phyloP scores from a whole-genome alignment of 2,888 invertebrate species.

The Xanthia icteritia region DNA sequence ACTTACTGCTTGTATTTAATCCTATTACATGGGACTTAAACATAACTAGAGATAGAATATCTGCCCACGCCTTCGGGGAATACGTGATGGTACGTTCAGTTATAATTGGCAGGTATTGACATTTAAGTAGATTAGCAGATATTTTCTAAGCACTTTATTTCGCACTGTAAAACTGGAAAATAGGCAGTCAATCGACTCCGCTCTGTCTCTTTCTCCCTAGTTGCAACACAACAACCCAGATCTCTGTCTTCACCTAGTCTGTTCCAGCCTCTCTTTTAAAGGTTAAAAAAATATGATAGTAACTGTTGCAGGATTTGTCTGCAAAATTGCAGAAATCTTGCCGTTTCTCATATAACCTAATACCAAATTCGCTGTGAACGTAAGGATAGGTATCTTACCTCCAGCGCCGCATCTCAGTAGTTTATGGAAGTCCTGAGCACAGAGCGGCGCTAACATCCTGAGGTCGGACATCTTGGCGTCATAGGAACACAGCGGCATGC shows the following conservation, averaged over 20 bases:
- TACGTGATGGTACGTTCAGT: not conserved
- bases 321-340: no score
- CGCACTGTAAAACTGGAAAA: not conserved
- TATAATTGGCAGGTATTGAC: not conserved
- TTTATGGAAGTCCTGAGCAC: slow-evolving; percentile 94
- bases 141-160: not conserved
- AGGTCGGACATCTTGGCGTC: slow-evolving; percentile 95
- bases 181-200: not conserved
- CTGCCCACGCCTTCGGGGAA: no score
- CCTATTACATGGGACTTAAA: not conserved
- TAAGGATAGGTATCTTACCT: slow-evolving; percentile 75
- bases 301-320: not conserved
- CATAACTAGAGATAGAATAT: no score
- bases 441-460: slow-evolving; percentile 93
- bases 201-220: no score
- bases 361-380: not conserved
- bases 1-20: not conserved
- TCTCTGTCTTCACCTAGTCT: not conserved
- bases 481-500: slow-evolving; percentile 95
- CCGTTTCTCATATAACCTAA: not conserved
- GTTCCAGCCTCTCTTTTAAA: not conserved
- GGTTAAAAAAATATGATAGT: not conserved
- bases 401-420: slow-evolving; percentile 92
- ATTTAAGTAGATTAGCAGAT: not conserved
- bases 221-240: not conserved